phyloP scores from a whole-genome alignment of 2,888 invertebrate genomes.

The Drosophila meridiana region DNA sequence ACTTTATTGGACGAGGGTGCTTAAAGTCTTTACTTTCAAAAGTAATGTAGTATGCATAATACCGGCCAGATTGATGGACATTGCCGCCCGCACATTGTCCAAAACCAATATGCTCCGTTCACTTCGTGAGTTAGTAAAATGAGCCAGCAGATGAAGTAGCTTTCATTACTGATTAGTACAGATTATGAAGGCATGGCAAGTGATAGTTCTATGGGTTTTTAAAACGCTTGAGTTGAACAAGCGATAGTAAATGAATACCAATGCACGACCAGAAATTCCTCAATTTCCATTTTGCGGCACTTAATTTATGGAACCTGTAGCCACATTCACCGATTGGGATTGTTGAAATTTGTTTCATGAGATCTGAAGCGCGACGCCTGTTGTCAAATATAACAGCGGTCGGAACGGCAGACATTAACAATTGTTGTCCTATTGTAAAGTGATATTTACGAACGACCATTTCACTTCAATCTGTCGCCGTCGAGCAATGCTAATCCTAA shows the following conservation, averaged over 20 bases:
- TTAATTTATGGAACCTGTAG: conserved; percentile 49
- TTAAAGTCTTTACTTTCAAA: too few relatives aligned
- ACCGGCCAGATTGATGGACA: too few relatives aligned
- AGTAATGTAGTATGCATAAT: too few relatives aligned
- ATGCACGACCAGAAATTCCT: conserved; percentile 44
- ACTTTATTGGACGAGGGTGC: too few relatives aligned
- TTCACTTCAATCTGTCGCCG: conserved; percentile 30
- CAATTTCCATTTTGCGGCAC: conserved; percentile 50
- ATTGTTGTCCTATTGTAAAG: conserved; percentile 29
- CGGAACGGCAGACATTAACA: conserved; percentile 41
- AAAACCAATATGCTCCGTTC: background rate
- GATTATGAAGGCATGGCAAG: conserved; percentile 68
- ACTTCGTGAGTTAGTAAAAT: background rate
- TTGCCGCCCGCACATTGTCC: too few relatives aligned
- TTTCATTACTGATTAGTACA: conserved; percentile 72
- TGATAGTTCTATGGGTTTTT: conserved; percentile 60
- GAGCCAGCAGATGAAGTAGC: conserved; percentile 36
- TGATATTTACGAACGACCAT: conserved; percentile 41
- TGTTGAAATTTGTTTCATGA: conserved; percentile 57
- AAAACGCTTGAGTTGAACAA: conserved; percentile 49
- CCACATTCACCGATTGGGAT: conserved; percentile 25
- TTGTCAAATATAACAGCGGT: conserved; percentile 73
- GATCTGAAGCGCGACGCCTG: conserved; percentile 56
- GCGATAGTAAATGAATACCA: conserved; percentile 50
- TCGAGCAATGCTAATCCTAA: conserved; percentile 21